These are phyloP conservation scores for Leptinotarsa peninsularis DNA, from an alignment of 2,888 invertebrate species.

Conservation along the genomic window DNA sequence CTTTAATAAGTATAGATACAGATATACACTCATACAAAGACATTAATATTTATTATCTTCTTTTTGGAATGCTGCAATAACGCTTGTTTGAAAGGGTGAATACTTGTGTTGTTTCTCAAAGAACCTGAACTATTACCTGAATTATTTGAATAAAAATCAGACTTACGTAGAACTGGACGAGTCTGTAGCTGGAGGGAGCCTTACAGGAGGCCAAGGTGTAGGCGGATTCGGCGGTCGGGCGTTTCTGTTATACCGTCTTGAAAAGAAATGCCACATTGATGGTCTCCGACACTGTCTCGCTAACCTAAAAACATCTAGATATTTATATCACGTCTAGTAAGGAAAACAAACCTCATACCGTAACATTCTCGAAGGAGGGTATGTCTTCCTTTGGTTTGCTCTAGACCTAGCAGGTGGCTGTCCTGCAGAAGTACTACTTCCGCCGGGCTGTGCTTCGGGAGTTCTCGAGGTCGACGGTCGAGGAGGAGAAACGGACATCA, in stretches of 20 bases:
- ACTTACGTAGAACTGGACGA: constrained; percentile 7
- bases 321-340: too few species aligned
- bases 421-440: constrained; percentile 23
- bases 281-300: constrained; percentile 54
- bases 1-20: too few species aligned
- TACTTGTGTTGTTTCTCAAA: too few species aligned
- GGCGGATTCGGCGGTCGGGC: constrained; percentile 31
- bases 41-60: too few species aligned
- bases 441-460: background rate
- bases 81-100: too few species aligned
- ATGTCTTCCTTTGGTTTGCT: constrained; percentile 58
- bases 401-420: constrained; percentile 43
- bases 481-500: background rate
- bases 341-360: constrained; percentile 37
- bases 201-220: constrained; percentile 27
- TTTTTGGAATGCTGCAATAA: too few species aligned
- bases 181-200: constrained; percentile 15
- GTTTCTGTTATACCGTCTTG: constrained; percentile 53
- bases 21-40: too few species aligned
- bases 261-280: constrained; percentile 55
- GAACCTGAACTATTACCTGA: background rate
- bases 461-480: constrained; percentile 13
- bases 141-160: background rate
- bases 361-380: constrained; percentile 59
- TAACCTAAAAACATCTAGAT: constrained; percentile 41